Evolutionary conservation across 2,888 invertebrate genomes (phyloP), one percentile per base, ranked within the genome.

Genomic region (Nebria salina): DNA sequence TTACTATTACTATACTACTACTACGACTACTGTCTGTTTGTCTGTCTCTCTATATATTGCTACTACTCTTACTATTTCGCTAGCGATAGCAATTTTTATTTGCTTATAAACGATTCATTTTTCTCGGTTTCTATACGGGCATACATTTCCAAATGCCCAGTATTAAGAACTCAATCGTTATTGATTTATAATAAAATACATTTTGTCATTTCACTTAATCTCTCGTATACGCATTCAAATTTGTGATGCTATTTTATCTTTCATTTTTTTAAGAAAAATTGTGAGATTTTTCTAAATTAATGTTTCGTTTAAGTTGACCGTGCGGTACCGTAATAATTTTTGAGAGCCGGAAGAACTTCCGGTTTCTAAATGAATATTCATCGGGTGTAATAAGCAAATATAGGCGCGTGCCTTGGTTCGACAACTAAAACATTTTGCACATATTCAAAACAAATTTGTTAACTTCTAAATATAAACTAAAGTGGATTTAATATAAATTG

Each of bases 321-420:
- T 26, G 68, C 20, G 15, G 70, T 11, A 26, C 34, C 70, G 6
- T 70, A 70, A 25, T 70, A 3, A 54, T 54, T 11, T 54, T 54
- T 54, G 13, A 54, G 70, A 20, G 25, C 20, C 70, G 70, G 70
- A 70, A 20, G 34, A 26, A 70, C 70, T 70, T 70, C 70, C 70
- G 70, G 26, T 70, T 68, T 70, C 34, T 26, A 70, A 70, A 70
- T 70, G 70, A 70, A 34, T 70, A 70, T 70, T 13, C 70, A 70
- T 70, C 15, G 5, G 25, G 70, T 8, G 70, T 70, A 70, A 70
- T 20, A 25, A 66, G 25, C 66, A 34, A 70, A 25, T 11, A 20
- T 1, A 20, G 25, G 13, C 25, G 70, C 70, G 70, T 70, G 70
- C 34, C 26, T 70, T 25, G 25, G 70, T 20, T n/a, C 25, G 5